Evolutionary conservation across 2,888 invertebrate genomes (phyloP).

Genomic region (Brassicogethes aeneus): DNA sequence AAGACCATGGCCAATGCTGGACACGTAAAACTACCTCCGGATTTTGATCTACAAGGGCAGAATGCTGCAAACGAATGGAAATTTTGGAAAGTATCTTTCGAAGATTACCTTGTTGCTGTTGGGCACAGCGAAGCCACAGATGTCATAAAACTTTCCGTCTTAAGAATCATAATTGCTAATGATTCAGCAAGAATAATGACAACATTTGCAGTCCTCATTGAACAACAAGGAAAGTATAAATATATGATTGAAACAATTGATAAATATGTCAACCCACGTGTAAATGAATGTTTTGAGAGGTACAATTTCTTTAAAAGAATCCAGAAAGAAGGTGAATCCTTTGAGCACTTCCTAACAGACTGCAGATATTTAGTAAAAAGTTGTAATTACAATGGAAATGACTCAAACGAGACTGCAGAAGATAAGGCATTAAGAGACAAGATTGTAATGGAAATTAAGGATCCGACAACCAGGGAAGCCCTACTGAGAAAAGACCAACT

Average conservation of each 20-base stretch:
- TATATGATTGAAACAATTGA: background rate
- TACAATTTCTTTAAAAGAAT: constrained; percentile 17
- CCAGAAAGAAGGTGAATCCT: constrained; percentile 18
- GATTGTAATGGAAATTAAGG: no score
- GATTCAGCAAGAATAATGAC: background rate
- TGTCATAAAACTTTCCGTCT: background rate
- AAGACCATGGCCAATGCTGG: no score
- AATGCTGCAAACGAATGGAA: constrained; percentile 21
- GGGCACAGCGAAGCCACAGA: constrained; percentile 14
- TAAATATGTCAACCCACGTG: constrained; percentile 12
- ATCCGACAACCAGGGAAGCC: constrained; percentile 16
- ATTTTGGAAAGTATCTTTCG: constrained; percentile 18
- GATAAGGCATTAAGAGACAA: no score
- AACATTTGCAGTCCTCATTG: background rate
- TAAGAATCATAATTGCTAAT: background rate
- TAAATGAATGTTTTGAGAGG: constrained; percentile 20
- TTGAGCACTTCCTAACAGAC: constrained; percentile 20
- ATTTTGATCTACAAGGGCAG: no score
- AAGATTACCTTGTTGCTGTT: constrained; percentile 18
- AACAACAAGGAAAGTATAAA: background rate
- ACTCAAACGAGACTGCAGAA: no score
- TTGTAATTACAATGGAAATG: no score
- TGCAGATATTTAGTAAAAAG: constrained; percentile 5
- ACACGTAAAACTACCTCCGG: no score
- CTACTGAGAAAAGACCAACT: constrained; percentile 17